phyloP scores from a whole-genome alignment of 2,113 vertebrate genomes.

The Erpornis zantholeuca region DNA sequence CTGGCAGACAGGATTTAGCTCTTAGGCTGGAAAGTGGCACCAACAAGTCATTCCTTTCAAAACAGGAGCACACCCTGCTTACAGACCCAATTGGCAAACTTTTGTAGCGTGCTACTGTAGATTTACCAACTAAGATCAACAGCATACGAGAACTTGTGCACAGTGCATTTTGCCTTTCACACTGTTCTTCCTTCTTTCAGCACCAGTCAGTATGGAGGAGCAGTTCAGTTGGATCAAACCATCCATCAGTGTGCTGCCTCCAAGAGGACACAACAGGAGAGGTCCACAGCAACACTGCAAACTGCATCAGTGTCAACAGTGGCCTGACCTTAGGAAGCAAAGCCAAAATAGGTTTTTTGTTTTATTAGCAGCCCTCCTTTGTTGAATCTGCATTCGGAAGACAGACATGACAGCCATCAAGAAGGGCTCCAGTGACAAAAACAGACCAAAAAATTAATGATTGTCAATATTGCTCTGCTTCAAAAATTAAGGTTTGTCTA shows the following conservation, averaged over 20 bases:
- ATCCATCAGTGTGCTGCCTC: background rate
- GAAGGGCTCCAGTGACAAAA: background rate
- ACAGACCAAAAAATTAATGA: background rate
- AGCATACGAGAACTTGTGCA: background rate
- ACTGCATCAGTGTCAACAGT: background rate
- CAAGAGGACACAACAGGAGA: background rate
- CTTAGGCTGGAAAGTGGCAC: background rate
- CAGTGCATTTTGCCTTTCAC: background rate
- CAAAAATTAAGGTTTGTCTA: background rate
- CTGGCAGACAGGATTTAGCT: background rate
- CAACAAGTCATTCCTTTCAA: background rate
- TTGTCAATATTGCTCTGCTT: background rate
- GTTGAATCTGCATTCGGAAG: background rate
- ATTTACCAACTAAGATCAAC: background rate
- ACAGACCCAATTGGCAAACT: background rate
- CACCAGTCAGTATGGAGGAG: background rate
- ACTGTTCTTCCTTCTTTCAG: background rate
- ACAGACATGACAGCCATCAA: background rate
- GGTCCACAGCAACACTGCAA: background rate
- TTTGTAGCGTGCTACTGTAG: background rate
- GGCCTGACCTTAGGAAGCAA: background rate
- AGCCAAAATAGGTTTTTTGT: background rate
- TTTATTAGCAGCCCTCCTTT: background rate
- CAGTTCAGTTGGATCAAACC: background rate
- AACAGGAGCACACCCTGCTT: background rate